Conservation (phyloP, 2,797 vertebrate genomes). For the Darevskia mixta region DNA sequence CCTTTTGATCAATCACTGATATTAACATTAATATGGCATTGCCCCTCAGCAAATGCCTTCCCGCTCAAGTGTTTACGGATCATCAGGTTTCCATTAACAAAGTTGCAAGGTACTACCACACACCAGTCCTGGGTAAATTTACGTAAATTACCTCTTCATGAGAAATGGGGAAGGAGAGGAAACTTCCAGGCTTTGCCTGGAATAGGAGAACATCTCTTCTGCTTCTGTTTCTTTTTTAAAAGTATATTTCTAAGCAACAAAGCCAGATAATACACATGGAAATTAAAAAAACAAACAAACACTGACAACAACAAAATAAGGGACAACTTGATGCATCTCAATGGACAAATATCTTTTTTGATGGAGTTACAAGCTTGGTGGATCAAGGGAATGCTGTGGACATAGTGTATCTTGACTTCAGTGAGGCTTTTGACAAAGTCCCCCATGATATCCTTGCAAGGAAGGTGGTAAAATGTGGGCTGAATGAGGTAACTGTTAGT, state of each 20-base stretch:
- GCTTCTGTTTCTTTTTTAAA: background rate
- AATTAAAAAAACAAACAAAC: background rate
- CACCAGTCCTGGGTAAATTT: slow-evolving; percentile 82
- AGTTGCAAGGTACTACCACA: slow-evolving; percentile 85
- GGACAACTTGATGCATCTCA: background rate
- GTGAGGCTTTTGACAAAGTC: too few species aligned
- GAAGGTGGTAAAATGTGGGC: too few species aligned
- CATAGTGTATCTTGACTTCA: too few species aligned
- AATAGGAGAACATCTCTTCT: slow-evolving; percentile 31
- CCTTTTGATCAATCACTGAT: slow-evolving; percentile 93
- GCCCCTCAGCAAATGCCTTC: slow-evolving; percentile 91
- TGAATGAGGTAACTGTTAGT: too few species aligned
- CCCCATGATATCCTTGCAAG: too few species aligned
- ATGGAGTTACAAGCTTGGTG: background rate
- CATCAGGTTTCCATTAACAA: slow-evolving; percentile 98
- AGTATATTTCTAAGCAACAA: too few species aligned
- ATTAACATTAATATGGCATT: slow-evolving; percentile 90
- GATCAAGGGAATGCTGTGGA: too few species aligned
- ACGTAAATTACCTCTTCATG: slow-evolving; percentile 89
- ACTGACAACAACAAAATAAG: background rate
- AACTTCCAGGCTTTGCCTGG: background rate
- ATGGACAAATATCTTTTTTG: background rate
- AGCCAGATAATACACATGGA: too few species aligned
- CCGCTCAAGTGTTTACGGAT: slow-evolving; percentile 90
- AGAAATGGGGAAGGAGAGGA: slow-evolving; percentile 52